A percentile compares a stretch with the other conserved stretches of the same genome.
Evolutionary conservation across 2,113 vertebrate species (phyloP).

Genomic region (Tautogolabrus adspersus): DNA sequence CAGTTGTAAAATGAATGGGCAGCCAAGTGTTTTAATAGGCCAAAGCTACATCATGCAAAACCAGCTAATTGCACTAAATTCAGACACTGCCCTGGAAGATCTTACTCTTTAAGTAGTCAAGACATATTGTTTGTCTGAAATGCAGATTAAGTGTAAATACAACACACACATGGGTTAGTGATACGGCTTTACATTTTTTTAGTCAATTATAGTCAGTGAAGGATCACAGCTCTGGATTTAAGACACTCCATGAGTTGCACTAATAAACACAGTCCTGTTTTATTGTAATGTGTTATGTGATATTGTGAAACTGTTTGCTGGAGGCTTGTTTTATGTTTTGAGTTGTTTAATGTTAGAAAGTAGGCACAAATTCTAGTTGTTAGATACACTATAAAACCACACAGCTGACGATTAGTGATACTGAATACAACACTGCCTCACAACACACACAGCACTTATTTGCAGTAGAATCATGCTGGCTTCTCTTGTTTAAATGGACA

Average conservation of each 20-base stretch:
- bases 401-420: constrained; percentile 5
- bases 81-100: background rate
- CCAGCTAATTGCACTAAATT: constrained; percentile 15
- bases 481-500: constrained; percentile 29
- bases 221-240: background rate
- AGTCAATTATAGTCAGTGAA: background rate
- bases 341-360: background rate
- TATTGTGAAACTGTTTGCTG: background rate
- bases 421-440: constrained; percentile 3
- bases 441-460: constrained; percentile 1
- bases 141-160: background rate
- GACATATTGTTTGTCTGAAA: constrained; percentile 12
- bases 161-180: background rate
- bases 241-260: background rate
- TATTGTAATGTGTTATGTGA: constrained; percentile 13
- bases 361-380: background rate
- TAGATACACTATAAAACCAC: no score
- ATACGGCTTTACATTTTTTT: background rate
- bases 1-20: constrained; percentile 34
- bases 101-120: background rate
- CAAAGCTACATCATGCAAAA: constrained; percentile 17
- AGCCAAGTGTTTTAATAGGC: constrained; percentile 17
- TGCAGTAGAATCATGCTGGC: constrained; percentile 27
- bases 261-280: constrained; percentile 3
- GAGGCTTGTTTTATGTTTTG: background rate